Conservation (phyloP, 2,113 vertebrate genomes). For the Python bivittatus region DNA sequence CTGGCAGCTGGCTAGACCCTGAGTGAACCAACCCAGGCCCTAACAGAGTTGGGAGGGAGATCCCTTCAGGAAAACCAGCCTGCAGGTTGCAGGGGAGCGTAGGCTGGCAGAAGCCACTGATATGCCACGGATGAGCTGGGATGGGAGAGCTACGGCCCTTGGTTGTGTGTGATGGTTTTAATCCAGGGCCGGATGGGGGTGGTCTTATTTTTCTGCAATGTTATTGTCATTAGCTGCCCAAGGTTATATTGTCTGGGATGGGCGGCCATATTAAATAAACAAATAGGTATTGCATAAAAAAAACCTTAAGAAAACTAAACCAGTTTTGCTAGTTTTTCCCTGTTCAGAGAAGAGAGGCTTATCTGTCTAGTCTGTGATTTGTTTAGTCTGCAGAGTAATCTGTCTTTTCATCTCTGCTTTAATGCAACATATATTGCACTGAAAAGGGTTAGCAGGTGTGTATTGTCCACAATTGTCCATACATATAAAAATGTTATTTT, state of each 20-base stretch:
- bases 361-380: conserved; percentile 57
- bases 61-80: neutral
- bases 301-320: conserved; percentile 54
- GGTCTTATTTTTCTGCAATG: neutral
- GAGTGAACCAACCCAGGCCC: neutral
- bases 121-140: neutral
- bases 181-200: neutral
- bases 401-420: conserved; percentile 66
- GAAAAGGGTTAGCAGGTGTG: conserved; percentile 46
- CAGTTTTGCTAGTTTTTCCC: conserved; percentile 57
- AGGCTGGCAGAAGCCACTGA: too few species aligned
- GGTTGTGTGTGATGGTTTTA: neutral
- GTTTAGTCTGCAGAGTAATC: conserved; percentile 67
- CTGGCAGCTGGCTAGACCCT: neutral
- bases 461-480: conserved; percentile 53
- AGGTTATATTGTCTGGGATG: neutral
- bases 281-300: conserved; percentile 39
- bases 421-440: conserved; percentile 56
- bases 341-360: conserved; percentile 60
- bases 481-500: conserved; percentile 55
- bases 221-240: neutral
- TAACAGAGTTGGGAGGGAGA: neutral
- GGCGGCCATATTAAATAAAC: conserved; percentile 46
- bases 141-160: neutral
- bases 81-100: too few species aligned